phyloP scores from a whole-genome alignment of 2,888 invertebrate species.

The Chloroclysta siterata region DNA sequence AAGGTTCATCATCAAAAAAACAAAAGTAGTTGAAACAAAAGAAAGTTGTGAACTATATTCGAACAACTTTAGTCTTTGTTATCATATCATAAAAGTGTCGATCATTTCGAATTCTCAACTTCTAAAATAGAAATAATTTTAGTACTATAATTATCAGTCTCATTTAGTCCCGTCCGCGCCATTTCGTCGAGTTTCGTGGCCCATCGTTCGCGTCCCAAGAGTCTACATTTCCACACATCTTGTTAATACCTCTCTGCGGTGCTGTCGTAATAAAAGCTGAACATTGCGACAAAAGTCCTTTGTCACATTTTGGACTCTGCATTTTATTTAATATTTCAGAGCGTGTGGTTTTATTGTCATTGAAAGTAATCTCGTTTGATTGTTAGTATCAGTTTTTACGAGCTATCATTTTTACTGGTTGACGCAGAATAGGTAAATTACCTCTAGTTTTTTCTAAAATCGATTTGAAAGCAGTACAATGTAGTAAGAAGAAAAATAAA shows the following conservation, averaged over 20 bases:
- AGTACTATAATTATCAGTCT: constrained; percentile 30
- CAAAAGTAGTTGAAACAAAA: neutral
- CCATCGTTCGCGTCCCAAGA: constrained; percentile 26
- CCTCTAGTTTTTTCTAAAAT: neutral
- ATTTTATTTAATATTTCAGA: constrained; percentile 33
- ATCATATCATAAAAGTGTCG: constrained; percentile 12
- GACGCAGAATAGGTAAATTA: neutral
- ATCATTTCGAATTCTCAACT: constrained; percentile 11
- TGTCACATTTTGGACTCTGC: constrained; percentile 34
- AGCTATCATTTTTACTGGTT: neutral
- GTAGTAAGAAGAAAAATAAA: no score
- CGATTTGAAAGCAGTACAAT: no score
- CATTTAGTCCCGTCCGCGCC: constrained; percentile 26
- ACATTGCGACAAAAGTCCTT: constrained; percentile 48
- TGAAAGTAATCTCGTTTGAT: constrained; percentile 14
- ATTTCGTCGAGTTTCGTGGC: constrained; percentile 18
- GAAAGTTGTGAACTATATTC: neutral
- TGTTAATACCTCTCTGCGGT: constrained; percentile 40
- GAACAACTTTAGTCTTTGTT: neutral
- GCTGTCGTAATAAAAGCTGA: constrained; percentile 52
- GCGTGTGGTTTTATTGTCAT: constrained; percentile 21
- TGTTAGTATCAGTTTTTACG: constrained; percentile 5
- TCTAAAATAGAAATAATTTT: constrained; percentile 24
- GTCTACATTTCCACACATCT: constrained; percentile 35
- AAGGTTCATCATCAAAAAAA: neutral